phyloP scores from a whole-genome alignment of 2,113 vertebrate genomes.

The Poeciliopsis occidentalis region DNA sequence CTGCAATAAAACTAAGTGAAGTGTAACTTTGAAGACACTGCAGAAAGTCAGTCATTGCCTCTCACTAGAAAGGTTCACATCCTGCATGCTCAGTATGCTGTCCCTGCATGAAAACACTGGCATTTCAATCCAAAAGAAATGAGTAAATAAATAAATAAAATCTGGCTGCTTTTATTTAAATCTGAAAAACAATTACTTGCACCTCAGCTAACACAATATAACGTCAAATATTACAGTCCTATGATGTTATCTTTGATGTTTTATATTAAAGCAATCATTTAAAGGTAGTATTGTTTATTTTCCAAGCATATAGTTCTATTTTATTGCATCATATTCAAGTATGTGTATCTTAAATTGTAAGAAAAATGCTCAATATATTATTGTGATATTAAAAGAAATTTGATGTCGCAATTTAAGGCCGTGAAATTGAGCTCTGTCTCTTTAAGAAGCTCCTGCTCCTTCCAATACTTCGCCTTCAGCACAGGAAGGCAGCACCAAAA shows the following conservation, averaged over 20 bases:
- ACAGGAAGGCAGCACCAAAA: background rate
- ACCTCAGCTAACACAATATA: background rate
- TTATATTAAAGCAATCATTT: background rate
- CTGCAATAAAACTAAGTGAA: background rate
- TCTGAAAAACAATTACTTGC: background rate
- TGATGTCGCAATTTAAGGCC: too few relatives aligned
- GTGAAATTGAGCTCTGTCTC: too few relatives aligned
- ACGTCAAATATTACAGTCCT: background rate
- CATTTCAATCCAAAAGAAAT: background rate
- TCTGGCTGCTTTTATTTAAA: background rate
- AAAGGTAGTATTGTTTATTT: too few relatives aligned
- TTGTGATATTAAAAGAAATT: too few relatives aligned
- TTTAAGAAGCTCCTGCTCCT: too few relatives aligned
- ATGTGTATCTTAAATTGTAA: too few relatives aligned
- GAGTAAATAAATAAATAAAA: background rate
- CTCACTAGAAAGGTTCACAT: conserved; percentile 1
- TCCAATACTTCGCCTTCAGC: too few relatives aligned
- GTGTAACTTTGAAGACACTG: background rate
- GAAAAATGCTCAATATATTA: too few relatives aligned
- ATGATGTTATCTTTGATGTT: background rate
- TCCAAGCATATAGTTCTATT: too few relatives aligned
- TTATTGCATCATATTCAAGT: too few relatives aligned
- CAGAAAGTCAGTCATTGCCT: background rate
- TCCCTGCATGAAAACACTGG: background rate
- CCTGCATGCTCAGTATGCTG: background rate